Base-by-base conservation (phyloP, 2,113 vertebrate species). In the Oplegnathus fasciatus region DNA sequence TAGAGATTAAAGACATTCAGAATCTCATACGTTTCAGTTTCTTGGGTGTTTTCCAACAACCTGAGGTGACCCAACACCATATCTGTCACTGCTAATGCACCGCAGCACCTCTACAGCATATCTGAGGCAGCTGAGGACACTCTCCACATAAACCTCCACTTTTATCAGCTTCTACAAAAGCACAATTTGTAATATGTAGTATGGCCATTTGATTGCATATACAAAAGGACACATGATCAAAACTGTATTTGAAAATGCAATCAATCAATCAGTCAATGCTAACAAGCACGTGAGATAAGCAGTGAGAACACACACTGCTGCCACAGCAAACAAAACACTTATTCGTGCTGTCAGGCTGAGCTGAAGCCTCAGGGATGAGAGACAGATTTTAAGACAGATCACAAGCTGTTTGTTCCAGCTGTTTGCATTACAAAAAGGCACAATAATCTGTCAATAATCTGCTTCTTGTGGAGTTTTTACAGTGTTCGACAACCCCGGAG, bases 371-470 rank as follows among this genome's bases (percentile, higher is more conserved):
- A 1, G 88, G 66, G 66, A 80, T 28, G 22, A 52, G 17, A 71
- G 57, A 61, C 64, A 75, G 78, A 83, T 89, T 86, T 75, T 14
- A 73, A 83, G 26, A 82, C 61, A 65, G 80, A 88, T 84, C 83
- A 87, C 67, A 83, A 83, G 75, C 60, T 75, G 83, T 83, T 87
- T 73, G 64, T 85, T 89, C 64, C 78, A 86, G 86, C 70, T 82
- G 83, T 80, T 77, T 90, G 72, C 46, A 17, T 34, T 28, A 72
- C 44, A 86, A 72, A 88, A 82, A 34, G 68, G 22, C 62, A 60
- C 18, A 15, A 57, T 84, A 78, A 78, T 13, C 42, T 62, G 30
- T 50, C 44, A 58, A 60, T 71, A 64, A 30, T 46, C 50, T 8
- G 40, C 42, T 86, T 75, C 66, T 80, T 34, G 54, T 20, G 26